phyloP scores from a whole-genome alignment of 2,888 invertebrate genomes.

The Protonemura montana region DNA sequence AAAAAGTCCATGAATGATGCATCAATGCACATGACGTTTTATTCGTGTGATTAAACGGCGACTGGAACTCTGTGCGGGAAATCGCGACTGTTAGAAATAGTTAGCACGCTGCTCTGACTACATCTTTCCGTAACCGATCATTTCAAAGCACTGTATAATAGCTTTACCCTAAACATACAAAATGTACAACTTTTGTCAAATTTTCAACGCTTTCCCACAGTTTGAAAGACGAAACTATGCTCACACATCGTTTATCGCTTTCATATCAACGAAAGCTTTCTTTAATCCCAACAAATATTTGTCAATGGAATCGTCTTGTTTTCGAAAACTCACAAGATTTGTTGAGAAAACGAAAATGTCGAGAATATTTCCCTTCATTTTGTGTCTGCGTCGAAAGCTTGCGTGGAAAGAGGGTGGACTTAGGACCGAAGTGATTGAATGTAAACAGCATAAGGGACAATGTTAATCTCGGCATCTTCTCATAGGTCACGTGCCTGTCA shows the following conservation, averaged over 20 bases:
- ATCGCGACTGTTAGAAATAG: too few species aligned
- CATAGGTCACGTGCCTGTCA: constrained; percentile 14
- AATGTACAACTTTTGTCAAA: neutral
- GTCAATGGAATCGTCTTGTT: neutral
- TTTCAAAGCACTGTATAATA: neutral
- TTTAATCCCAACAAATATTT: neutral
- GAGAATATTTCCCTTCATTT: neutral
- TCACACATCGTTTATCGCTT: neutral
- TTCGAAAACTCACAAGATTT: constrained; percentile 17
- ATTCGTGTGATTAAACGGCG: too few species aligned
- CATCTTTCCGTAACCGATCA: too few species aligned
- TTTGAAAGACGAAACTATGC: neutral
- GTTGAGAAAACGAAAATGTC: neutral
- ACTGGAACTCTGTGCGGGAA: too few species aligned
- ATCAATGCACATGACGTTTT: neutral
- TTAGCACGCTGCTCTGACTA: too few species aligned
- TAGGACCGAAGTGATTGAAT: constrained; percentile 22
- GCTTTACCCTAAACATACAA: neutral
- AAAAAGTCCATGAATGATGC: neutral
- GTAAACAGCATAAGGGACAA: constrained; percentile 28
- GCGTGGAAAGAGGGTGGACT: neutral
- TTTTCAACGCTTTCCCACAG: neutral
- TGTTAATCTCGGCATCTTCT: constrained; percentile 23
- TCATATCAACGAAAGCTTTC: neutral
- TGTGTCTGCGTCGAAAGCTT: neutral